Evolutionary conservation across 2,888 invertebrate genomes (phyloP).

Genomic region (Ecdyonurus torrentis): DNA sequence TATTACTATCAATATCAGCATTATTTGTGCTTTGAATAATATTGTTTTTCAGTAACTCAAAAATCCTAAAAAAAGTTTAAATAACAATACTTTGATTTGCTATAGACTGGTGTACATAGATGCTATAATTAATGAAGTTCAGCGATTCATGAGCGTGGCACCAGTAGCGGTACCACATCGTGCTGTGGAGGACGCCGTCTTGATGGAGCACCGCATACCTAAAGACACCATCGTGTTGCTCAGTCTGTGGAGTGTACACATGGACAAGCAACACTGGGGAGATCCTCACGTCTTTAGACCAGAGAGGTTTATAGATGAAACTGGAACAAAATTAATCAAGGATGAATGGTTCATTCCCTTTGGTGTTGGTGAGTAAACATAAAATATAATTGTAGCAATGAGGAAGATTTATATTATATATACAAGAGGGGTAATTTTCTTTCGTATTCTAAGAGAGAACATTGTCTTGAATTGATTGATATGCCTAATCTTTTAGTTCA

Average conservation of each 20-base stretch:
- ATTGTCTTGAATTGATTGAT: too few relatives aligned
- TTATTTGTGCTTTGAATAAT: too few relatives aligned
- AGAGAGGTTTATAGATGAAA: conserved; percentile 15
- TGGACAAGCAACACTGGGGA: conserved; percentile 17
- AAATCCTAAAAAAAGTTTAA: conserved; percentile 8
- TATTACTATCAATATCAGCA: too few relatives aligned
- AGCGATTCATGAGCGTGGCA: conserved; percentile 31
- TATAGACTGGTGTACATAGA: conserved; percentile 22
- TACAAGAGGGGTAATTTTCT: too few relatives aligned
- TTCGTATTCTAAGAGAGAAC: too few relatives aligned
- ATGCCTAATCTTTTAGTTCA: too few relatives aligned
- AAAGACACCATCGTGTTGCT: conserved; percentile 18
- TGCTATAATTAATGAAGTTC: conserved; percentile 32
- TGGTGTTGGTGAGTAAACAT: conserved; percentile 14
- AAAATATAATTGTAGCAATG: too few relatives aligned
- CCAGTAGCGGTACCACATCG: conserved; percentile 37
- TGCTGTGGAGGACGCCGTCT: conserved; percentile 24
- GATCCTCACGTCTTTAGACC: conserved; percentile 17
- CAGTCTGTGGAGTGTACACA: conserved; percentile 16
- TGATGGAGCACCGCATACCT: conserved; percentile 32
- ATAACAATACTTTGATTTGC: neutral
- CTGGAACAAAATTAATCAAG: conserved; percentile 6
- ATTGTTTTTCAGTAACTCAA: neutral
- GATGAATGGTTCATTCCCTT: conserved; percentile 15
- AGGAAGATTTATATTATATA: too few relatives aligned